Percentiles rank a stretch among this genome's conserved stretches.
These are phyloP conservation scores for Alexandromys fortis DNA, from an alignment of 2,113 vertebrate genomes.

Conservation along the genomic window DNA sequence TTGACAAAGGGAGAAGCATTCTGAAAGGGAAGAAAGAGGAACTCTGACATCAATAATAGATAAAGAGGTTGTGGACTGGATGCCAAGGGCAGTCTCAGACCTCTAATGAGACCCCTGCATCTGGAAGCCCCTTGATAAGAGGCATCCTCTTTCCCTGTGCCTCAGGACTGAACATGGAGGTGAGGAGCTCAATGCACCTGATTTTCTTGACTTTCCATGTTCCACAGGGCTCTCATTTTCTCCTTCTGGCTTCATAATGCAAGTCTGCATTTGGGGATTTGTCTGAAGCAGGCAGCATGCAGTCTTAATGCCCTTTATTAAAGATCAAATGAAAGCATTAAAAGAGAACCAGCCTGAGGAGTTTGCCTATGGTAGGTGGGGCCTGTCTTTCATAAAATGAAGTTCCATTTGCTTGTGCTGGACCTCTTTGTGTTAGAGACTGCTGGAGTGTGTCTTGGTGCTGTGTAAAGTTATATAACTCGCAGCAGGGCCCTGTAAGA, in stretches of 20 bases:
- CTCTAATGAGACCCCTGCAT: constrained; percentile 60
- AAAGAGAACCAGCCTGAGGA: constrained; percentile 35
- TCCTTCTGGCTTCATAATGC: neutral
- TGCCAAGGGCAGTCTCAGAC: neutral
- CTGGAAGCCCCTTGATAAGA: constrained; percentile 70
- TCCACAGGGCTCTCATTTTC: constrained; percentile 24
- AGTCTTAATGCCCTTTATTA: constrained; percentile 63
- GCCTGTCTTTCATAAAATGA: constrained; percentile 14
- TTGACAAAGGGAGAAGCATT: neutral
- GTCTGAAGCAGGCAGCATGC: neutral
- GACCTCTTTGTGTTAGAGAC: constrained; percentile 43
- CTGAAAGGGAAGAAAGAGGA: constrained; percentile 13
- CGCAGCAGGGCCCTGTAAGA: constrained; percentile 64
- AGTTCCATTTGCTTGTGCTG: constrained; percentile 62
- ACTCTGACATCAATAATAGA: constrained; percentile 48
- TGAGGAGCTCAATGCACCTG: constrained; percentile 72
- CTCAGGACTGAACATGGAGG: constrained; percentile 63
- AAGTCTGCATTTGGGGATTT: neutral
- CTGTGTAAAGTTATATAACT: constrained; percentile 73
- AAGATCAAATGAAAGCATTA: constrained; percentile 74
- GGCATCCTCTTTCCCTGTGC: constrained; percentile 66
- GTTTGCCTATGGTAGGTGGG: constrained; percentile 66
- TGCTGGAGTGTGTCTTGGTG: constrained; percentile 46
- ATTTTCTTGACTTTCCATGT: constrained; percentile 63
- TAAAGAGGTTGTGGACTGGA: neutral